Base-by-base conservation (phyloP, 1,140 invertebrate species). In the Pogonus chalceus region DNA sequence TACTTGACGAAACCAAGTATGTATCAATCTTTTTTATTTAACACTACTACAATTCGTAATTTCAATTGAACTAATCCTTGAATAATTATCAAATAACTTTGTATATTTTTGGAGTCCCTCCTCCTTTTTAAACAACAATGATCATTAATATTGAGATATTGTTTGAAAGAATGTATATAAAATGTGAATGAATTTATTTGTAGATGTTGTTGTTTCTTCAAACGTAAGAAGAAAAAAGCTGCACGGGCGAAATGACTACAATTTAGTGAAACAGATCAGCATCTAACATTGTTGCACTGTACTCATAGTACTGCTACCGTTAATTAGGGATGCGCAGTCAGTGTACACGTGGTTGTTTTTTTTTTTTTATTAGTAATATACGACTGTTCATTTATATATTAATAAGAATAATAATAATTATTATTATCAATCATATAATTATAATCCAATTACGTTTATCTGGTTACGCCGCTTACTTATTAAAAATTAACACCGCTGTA, bases 191-290 rank as follows among this genome's bases (percentile, higher is more conserved):
- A 4, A 10, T 18, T 62, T 60, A 77, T 77, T 82, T 84, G 70
- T 82, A 94, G 91, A 80, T 92, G 90, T 78, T 95, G 92, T 78
- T 94, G 90, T 76, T 94, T 94, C 83, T 94, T 94, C 82, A 91
- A 92, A 74, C 82, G 90, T 72, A 92, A 92, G 85, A 94, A 93
- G 88, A 94, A 94, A 84, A 94, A 94, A 81, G 83, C 81, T 65
- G 81, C 81, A 53, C 79, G 84, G 64, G 81, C 82, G 70, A 88
- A 88, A 83, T 88, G 85, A 87, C 84, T 82, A 74, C 70, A 69
- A 59, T 70, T 66, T 59, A 69, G 67, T 61, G 68, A 70, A 60
- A 70, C 68, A 48, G 68, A 70, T 61, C 68, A 70, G 62, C 68
- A 70, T 59, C 62, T 70, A 52, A 68, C 65, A 37, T 59, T 70